Base-by-base conservation (phyloP, 2,797 vertebrate genomes). In the Fistularia tabacaria region DNA sequence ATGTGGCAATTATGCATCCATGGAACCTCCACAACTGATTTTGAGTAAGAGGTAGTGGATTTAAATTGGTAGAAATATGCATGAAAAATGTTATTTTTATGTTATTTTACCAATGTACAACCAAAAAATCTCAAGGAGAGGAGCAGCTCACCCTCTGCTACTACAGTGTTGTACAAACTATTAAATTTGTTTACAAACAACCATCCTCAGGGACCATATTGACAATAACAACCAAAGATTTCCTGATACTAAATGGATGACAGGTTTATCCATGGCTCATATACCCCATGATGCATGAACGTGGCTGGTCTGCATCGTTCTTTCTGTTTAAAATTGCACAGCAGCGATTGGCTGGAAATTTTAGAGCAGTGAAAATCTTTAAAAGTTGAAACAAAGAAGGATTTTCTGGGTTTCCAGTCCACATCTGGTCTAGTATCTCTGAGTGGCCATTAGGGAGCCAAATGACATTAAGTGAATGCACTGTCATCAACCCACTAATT, bases 101-200 rank as follows among this genome's bases (percentile, higher is more conserved):
- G 7, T 66, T 55, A n/a, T 54, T 53, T 51, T 62, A 63, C 40
- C 59, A 57, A 58, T 73, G 65, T 46, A 10, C 25, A 38, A 45
- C 59, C 14, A 66, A 36, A 52, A 65, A 66, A 51, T 37, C 62
- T 73, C 64, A 74, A 49, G 69, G 54, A 64, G 50, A 61, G 42
- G 66, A 69, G 39, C 8, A 40, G 42, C 59, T 51, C 60, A 62
- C 49, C 59, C 50, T 73, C 25, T 77, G 74, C 54, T 12, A 39
- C 52, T 59, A 56, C 59, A 75, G 64, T 25, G 7, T 40, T 65
- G 50, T 59, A 54, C 64, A 48, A 65, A 68, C 64, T 80, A 78
- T 84, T 82, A 62, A 80, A 85, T 85, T 73, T 77, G 67, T 85
- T 77, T 76, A 82, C 76, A 53, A 68, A 76, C 59, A 38, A 44